Conservation (phyloP, 2,888 invertebrate species). For the Cybosia mesomella region DNA sequence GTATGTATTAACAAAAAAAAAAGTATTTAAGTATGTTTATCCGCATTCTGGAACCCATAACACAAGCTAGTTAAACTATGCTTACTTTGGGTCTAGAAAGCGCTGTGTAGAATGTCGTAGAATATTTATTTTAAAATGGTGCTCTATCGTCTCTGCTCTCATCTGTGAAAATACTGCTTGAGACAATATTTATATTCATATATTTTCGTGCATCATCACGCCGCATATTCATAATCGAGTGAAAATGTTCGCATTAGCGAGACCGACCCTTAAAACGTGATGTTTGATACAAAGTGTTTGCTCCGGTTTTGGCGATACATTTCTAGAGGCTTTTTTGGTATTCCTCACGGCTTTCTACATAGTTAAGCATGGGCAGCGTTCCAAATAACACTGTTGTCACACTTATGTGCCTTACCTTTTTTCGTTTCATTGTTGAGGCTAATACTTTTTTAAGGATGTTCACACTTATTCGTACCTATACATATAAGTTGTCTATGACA, state of each 20-base stretch:
- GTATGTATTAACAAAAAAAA: too few relatives aligned
- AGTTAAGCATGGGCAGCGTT: conserved; percentile 1
- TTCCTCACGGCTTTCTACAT: conserved; percentile 30
- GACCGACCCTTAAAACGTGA: conserved; percentile 33
- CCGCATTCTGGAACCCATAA: too few relatives aligned
- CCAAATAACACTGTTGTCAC: conserved; percentile 3
- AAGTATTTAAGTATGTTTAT: too few relatives aligned
- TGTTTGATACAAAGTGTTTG: conserved; percentile 45
- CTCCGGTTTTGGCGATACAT: conserved; percentile 44
- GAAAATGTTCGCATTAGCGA: background rate
- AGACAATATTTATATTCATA: too few relatives aligned
- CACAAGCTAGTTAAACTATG: too few relatives aligned
- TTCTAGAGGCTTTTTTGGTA: conserved; percentile 35
- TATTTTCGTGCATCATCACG: too few relatives aligned
- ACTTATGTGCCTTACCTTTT: background rate
- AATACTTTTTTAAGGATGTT: background rate
- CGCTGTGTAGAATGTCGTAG: too few relatives aligned
- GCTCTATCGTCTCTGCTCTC: too few relatives aligned
- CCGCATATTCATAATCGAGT: too few relatives aligned
- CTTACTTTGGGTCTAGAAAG: too few relatives aligned
- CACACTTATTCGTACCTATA: background rate
- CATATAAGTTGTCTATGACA: background rate
- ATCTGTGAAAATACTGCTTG: too few relatives aligned
- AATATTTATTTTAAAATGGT: too few relatives aligned
- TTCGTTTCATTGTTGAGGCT: background rate